phyloP scores from a whole-genome alignment of 2,797 vertebrate species.

The Bradypodion ventrale region DNA sequence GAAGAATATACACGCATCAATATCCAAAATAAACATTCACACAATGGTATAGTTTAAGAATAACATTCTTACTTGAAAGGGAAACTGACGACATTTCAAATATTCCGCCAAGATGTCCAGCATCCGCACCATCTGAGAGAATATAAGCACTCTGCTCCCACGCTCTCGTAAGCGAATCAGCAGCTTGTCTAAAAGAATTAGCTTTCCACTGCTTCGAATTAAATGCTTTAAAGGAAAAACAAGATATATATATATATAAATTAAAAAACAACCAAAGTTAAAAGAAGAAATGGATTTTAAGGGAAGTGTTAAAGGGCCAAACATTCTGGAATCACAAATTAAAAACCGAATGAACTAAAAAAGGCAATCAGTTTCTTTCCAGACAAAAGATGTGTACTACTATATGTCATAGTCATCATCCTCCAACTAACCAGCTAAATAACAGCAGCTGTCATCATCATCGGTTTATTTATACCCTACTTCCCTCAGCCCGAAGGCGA shows the following conservation, averaged over 20 bases:
- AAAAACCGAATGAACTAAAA: neutral
- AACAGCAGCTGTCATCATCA: neutral
- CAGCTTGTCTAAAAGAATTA: slow-evolving; percentile 95
- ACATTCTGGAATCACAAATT: neutral
- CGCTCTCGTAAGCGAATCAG: slow-evolving; percentile 92
- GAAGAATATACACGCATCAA: neutral
- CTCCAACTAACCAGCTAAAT: neutral
- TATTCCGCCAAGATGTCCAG: slow-evolving; percentile 98
- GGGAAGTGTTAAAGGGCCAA: neutral
- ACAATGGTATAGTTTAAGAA: slow-evolving; percentile 10
- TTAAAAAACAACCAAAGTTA: neutral
- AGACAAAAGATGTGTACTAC: neutral
- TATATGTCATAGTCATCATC: neutral
- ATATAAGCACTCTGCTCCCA: slow-evolving; percentile 96
- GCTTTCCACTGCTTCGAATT: slow-evolving; percentile 95
- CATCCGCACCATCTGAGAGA: slow-evolving; percentile 99
- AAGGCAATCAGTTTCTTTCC: neutral
- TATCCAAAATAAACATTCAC: slow-evolving; percentile 15
- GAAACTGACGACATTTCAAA: slow-evolving; percentile 91
- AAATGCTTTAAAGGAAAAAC: slow-evolving; percentile 81
- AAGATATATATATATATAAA: too few species aligned
- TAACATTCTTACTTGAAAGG: slow-evolving; percentile 86
- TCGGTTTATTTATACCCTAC: too few species aligned
- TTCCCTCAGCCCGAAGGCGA: too few species aligned
- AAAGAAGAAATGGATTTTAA: neutral